Evolutionary conservation across 2,113 vertebrate species (phyloP), one percentile per base, ranked within the genome.

Genomic region (Lycocorax pyrrhopterus): DNA sequence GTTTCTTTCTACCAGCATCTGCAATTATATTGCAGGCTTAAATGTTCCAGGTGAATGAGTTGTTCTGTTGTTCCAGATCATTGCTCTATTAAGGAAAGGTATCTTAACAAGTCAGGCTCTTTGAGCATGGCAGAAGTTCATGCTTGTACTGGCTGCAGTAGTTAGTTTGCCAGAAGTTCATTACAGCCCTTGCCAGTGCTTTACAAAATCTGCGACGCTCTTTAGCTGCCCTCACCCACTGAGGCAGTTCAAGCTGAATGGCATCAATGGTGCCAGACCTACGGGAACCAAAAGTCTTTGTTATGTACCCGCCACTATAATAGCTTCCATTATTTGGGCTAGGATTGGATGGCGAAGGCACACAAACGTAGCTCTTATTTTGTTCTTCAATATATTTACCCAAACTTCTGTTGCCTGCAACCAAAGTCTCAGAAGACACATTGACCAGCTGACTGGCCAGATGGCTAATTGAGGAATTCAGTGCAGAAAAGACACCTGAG

Each of bases 301-400:
- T 94, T 74, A 97, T 93, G 63, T 96, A 96, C 30, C 96, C 96
- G 29, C 96, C 96, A 21, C 58, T 95, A 8, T 97, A 97, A 67
- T 97, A 97, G 58, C 30, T 96, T 37, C 96, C 96, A 14, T 94
- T 95, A 13, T 91, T 96, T 62, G 96, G 96, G 27, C 84, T 92
- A 52, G 96, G 96, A 88, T 97, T 94, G 66, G 95, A 96, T 86
- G 92, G 96, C 41, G 97, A 97, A 89, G 96, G 97, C 69, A 97
- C 97, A 73, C 96, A 96, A 73, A 91, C 33, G 3, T 97, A 97
- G 53, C 16, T 84, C 17, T 63, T 47, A 44, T 83, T 96, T 92
- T 97, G 87, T 33, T 67, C 95, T 79, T 97, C 96, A 20, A 88
- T 96, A 9, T 93, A 85, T 52, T 93, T 96, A 63, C 94, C 94